These are phyloP conservation scores for Dromococcyx pavoninus DNA, from an alignment of 2,797 vertebrate genomes.

Conservation along the genomic window DNA sequence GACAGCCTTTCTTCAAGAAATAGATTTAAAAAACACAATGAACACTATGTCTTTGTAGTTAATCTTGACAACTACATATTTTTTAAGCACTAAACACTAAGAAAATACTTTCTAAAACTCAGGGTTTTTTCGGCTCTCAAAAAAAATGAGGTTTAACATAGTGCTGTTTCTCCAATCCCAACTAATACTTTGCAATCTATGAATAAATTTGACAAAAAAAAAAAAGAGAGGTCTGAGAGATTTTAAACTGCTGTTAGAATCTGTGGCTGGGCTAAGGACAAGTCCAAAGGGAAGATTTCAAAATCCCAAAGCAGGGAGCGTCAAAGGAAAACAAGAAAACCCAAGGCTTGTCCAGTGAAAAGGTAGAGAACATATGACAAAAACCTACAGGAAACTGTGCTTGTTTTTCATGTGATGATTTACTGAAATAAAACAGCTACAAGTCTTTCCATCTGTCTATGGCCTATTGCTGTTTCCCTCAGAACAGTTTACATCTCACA, in stretches of 20 bases:
- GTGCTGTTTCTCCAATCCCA: neutral
- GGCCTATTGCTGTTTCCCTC: neutral
- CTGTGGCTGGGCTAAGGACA: neutral
- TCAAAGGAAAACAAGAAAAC: neutral
- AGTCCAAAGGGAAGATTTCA: neutral
- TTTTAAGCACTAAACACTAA: neutral
- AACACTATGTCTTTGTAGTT: neutral
- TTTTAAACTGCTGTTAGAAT: neutral
- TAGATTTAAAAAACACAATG: neutral
- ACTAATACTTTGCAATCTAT: neutral
- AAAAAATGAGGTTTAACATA: neutral
- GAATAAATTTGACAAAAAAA: neutral
- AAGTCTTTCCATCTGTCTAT: neutral
- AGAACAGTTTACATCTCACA: neutral
- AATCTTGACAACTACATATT: neutral
- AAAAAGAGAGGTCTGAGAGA: neutral
- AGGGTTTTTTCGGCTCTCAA: neutral
- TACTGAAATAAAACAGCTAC: neutral
- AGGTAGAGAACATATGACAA: neutral
- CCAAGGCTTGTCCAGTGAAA: neutral
- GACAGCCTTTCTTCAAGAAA: neutral
- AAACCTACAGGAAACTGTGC: fast-evolving
- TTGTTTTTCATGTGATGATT: neutral
- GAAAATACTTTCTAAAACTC: neutral
- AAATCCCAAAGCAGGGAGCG: neutral